phyloP scores from a whole-genome alignment of 1,140 invertebrate species.

The Zeugodacus cucurbitae region DNA sequence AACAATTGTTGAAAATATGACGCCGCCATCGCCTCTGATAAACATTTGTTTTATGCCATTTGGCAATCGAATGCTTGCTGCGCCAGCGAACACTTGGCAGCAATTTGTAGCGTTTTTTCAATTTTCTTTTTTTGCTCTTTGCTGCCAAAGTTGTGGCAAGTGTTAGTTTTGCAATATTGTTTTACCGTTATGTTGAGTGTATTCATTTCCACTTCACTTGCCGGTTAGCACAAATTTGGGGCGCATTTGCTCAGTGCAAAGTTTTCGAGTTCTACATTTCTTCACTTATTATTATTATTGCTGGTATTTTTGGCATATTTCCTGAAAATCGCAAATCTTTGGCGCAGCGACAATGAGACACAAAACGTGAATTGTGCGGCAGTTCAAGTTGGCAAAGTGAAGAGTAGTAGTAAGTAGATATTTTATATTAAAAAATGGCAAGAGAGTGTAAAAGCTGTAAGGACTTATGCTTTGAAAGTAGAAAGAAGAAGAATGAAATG shows the following conservation, averaged over 20 bases:
- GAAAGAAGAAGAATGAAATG: too few relatives aligned
- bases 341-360: background rate
- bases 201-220: background rate
- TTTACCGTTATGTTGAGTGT: background rate
- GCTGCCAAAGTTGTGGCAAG: background rate
- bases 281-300: background rate
- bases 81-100: slow-evolving; percentile 23
- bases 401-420: background rate
- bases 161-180: background rate
- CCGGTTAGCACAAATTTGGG: background rate
- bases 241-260: too few relatives aligned
- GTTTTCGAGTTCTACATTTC: background rate
- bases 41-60: slow-evolving; percentile 10
- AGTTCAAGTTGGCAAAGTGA: background rate
- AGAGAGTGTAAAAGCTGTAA: background rate
- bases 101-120: background rate
- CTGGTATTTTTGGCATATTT: background rate
- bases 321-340: background rate
- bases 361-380: background rate
- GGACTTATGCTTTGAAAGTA: too few relatives aligned
- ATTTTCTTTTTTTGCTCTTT: background rate
- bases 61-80: slow-evolving; percentile 18
- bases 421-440: background rate
- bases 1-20: slow-evolving; percentile 3
- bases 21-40: background rate